A percentile compares a stretch with the other conserved stretches of the same genome.
Conservation (phyloP, 2,888 invertebrate genomes). For the Xylota segnis region DNA sequence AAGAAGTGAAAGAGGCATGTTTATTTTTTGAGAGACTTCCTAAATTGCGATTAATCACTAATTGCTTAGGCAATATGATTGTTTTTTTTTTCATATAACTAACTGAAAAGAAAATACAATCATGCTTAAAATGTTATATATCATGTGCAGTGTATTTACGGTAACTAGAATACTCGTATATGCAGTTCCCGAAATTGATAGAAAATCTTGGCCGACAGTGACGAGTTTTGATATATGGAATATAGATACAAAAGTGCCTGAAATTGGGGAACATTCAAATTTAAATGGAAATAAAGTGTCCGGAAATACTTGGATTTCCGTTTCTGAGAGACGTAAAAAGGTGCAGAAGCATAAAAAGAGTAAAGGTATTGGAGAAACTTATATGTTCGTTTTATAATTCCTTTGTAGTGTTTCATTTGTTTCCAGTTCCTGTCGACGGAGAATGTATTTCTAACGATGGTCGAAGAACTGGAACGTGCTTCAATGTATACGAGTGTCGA, state of each 20-base stretch:
- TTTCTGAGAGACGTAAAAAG: not conserved
- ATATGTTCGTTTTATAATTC: not conserved
- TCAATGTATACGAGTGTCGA: conserved; percentile 93
- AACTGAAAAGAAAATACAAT: conserved; percentile 19
- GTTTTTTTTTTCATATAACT: not conserved
- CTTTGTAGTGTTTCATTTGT: conserved; percentile 90
- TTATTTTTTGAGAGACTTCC: not conserved
- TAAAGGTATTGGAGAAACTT: conserved; percentile 26
- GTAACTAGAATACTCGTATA: not conserved
- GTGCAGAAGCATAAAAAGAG: conserved; percentile 14
- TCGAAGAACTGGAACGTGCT: conserved; percentile 90
- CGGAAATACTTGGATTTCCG: not conserved
- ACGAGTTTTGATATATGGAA: conserved; percentile 83
- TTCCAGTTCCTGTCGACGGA: conserved; percentile 92
- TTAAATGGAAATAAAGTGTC: not conserved
- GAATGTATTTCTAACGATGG: conserved; percentile 91
- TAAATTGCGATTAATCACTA: not conserved
- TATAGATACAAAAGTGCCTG: conserved; percentile 57
- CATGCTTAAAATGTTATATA: conserved; percentile 8
- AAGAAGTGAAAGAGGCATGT: conserved; percentile 42
- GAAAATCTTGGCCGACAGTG: conserved; percentile 81
- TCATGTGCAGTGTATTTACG: conserved; percentile 14
- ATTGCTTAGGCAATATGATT: conserved; percentile 3
- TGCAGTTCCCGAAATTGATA: conserved; percentile 29
- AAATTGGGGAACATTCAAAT: not conserved